phyloP scores from a whole-genome alignment of 1,140 invertebrate species.

The Brachystomella parvula region DNA sequence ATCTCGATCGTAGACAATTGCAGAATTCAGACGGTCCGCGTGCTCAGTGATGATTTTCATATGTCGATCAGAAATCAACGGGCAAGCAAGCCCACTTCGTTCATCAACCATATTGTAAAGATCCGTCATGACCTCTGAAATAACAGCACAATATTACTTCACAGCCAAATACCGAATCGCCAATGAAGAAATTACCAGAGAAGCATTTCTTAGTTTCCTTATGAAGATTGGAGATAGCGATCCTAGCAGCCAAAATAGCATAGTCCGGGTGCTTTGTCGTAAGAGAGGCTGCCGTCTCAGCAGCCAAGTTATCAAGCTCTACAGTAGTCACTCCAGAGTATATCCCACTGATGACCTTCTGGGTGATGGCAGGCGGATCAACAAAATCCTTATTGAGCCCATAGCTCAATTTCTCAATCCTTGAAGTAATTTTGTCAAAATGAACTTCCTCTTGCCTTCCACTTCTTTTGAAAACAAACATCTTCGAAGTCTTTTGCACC shows the following conservation, averaged over 20 bases:
- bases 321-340: constrained; percentile 94
- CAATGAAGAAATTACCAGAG: constrained; percentile 56
- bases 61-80: constrained; percentile 79
- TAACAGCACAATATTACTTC: constrained; percentile 1
- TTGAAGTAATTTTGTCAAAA: constrained; percentile 95
- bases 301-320: constrained; percentile 93
- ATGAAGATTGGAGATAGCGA: constrained; percentile 94
- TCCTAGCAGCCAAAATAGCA: constrained; percentile 86
- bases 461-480: constrained; percentile 53
- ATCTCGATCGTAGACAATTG: constrained; percentile 95
- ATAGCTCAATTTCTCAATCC: constrained; percentile 92
- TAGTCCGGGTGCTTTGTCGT: constrained; percentile 96
- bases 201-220: constrained; percentile 91
- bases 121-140: constrained; percentile 81
- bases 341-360: constrained; percentile 84
- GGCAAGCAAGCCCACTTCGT: constrained; percentile 57
- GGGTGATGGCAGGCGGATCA: constrained; percentile 76
- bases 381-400: constrained; percentile 92
- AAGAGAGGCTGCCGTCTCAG: constrained; percentile 92
- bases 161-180: neutral
- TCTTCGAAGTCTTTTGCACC: constrained; percentile 32
- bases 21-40: constrained; percentile 82
- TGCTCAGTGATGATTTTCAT: constrained; percentile 79
- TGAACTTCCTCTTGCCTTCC: constrained; percentile 86
- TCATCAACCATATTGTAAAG: constrained; percentile 69